These are phyloP conservation scores for Octopus bimaculoides DNA, from an alignment of 1,140 invertebrate genomes.

Conservation along the genomic window DNA sequence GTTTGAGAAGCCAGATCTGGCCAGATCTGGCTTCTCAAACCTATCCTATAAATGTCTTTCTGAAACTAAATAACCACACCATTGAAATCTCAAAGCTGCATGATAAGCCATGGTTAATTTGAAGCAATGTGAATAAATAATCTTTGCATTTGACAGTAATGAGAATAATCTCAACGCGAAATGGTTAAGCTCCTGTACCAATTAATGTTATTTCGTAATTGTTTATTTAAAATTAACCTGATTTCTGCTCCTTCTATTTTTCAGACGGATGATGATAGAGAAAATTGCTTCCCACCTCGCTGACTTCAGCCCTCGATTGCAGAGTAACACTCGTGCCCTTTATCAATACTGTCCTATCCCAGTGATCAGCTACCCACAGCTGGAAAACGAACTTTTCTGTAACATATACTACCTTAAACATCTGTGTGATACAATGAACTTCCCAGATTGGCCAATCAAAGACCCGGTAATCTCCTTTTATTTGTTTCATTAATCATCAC, in stretches of 20 bases:
- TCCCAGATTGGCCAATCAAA: slow-evolving; percentile 95
- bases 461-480: slow-evolving; percentile 72
- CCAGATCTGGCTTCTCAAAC: no score
- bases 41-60: no score
- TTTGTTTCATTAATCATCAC: no score
- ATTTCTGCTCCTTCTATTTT: slow-evolving; percentile 23
- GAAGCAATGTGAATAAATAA: no score
- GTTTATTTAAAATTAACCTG: not conserved
- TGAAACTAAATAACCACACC: no score
- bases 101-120: no score
- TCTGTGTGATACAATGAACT: slow-evolving; percentile 84
- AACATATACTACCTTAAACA: slow-evolving; percentile 98
- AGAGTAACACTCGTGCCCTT: slow-evolving; percentile 89
- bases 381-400: slow-evolving; percentile 96
- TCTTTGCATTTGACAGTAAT: no score
- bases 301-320: slow-evolving; percentile 91
- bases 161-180: no score
- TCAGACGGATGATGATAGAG: slow-evolving; percentile 87
- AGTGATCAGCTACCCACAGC: slow-evolving; percentile 88
- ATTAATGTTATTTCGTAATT: no score
- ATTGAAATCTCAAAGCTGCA: no score
- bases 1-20: no score
- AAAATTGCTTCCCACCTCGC: slow-evolving; percentile 95
- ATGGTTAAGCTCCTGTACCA: no score
- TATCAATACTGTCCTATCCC: slow-evolving; percentile 98